Base-by-base conservation (phyloP, 2,113 vertebrate species). In the Stomatorhinus ivindoensis region DNA sequence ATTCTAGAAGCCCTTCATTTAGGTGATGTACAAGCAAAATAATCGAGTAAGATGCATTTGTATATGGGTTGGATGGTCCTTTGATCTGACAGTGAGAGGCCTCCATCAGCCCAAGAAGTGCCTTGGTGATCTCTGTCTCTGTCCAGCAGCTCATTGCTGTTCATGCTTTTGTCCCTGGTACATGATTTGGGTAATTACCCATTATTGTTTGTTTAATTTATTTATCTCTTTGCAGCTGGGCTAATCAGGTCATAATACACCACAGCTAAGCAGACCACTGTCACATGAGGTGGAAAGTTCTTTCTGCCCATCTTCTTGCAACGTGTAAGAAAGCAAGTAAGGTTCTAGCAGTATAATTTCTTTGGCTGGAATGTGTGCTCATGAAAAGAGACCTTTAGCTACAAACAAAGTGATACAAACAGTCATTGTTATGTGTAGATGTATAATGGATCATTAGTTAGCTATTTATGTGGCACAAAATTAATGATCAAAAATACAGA, bases 1-100 rank as follows among this genome's bases (percentile, higher is more conserved):
- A 92, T 85, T 90, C 50, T 27, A 89, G 91, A 90, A 91, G 84
- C 91, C 92, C 93, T 93, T 94, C 95, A 96, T 95, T 93, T 95
- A 95, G 96, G 73, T 96, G 95, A 95, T 93, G 92, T 92, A 93
- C 95, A 96, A 96, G 97, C 94, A 96, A 94, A 92, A 94, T 95
- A 96, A 97, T 96, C 96, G 95, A 92, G 89, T 91, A 93, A 90
- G 93, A 95, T 89, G 93, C 94, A 95, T 95, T 93, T 94, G 95
- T 94, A 92, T 93, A 90, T 94, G 93, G 93, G 91, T 42, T 46
- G 3, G 90, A 92, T 92, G 91, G 82, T 61, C 61, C 55, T 88
- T 96, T 95, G 94, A 96, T 96, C 94, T 93, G 92, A 91, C 92
- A 91, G 92, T 53, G 47, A 89, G 90, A 83, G 92, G 46, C 92